Conservation (phyloP, 1,140 invertebrate species). For the Eciton burchellii region DNA sequence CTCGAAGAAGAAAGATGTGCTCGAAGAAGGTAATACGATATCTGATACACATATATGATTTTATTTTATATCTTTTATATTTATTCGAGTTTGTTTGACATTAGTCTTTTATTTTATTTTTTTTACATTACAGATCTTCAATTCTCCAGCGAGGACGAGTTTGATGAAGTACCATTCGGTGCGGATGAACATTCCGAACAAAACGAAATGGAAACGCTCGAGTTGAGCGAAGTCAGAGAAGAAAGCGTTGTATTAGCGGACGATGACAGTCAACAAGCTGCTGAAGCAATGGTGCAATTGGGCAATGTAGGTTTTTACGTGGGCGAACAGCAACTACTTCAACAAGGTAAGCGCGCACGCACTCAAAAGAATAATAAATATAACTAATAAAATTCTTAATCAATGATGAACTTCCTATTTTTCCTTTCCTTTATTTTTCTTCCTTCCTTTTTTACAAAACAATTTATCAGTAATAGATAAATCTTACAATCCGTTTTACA, state of each 20-base stretch:
- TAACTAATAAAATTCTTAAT: constrained; percentile 6
- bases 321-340: constrained; percentile 85
- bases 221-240: constrained; percentile 77
- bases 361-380: background rate
- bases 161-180: constrained; percentile 88
- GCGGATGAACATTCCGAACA: constrained; percentile 86
- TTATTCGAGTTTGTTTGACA: constrained; percentile 14
- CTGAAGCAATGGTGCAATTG: constrained; percentile 94
- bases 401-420: background rate
- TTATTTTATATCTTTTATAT: background rate
- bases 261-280: constrained; percentile 92
- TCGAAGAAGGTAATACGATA: constrained; percentile 87
- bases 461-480: constrained; percentile 1
- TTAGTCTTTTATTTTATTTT: constrained; percentile 38
- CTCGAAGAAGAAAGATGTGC: constrained; percentile 83
- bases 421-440: too few relatives aligned
- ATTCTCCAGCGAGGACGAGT: constrained; percentile 91
- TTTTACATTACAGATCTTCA: constrained; percentile 87
- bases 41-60: background rate
- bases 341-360: constrained; percentile 82
- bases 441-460: too few relatives aligned
- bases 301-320: constrained; percentile 90
- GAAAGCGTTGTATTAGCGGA: constrained; percentile 85
- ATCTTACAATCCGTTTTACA: background rate
- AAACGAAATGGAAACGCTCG: constrained; percentile 83